phyloP scores from a whole-genome alignment of 1,140 invertebrate species.

The Drosophila subpulchrella region DNA sequence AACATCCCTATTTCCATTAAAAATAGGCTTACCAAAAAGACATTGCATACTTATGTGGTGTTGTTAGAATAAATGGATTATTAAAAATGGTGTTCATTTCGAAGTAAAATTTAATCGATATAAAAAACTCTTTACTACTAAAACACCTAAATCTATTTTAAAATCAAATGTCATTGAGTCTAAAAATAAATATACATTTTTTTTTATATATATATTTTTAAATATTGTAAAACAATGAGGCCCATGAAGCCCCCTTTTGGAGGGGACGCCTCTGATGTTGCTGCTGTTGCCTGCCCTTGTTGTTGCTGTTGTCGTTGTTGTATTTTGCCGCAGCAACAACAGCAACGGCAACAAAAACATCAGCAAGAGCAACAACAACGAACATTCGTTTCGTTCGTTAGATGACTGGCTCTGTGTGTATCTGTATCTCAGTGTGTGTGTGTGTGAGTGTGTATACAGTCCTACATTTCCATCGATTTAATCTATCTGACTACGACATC shows the following conservation, averaged over 20 bases:
- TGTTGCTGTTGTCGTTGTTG: slow-evolving; percentile 67
- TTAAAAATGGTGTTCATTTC: too few relatives aligned
- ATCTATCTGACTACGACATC: slow-evolving; percentile 82
- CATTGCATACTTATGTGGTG: not conserved
- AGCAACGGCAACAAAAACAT: slow-evolving; percentile 5
- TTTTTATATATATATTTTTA: too few relatives aligned
- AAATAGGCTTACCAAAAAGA: not conserved
- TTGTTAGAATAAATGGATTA: not conserved
- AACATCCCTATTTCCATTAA: too few relatives aligned
- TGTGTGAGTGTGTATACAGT: slow-evolving; percentile 68
- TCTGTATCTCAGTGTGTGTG: slow-evolving; percentile 51
- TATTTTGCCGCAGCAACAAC: slow-evolving; percentile 73
- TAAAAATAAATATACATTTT: too few relatives aligned
- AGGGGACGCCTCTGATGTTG: slow-evolving; percentile 44
- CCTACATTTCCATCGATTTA: slow-evolving; percentile 83
- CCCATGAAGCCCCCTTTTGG: not conserved
- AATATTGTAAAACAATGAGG: too few relatives aligned
- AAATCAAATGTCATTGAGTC: too few relatives aligned
- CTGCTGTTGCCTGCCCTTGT: slow-evolving; percentile 70
- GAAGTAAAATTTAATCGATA: too few relatives aligned
- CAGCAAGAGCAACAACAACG: slow-evolving; percentile 43
- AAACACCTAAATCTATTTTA: too few relatives aligned
- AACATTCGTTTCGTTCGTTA: slow-evolving; percentile 72
- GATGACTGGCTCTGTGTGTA: slow-evolving; percentile 63
- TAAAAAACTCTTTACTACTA: too few relatives aligned